Base-by-base conservation (phyloP, 2,797 vertebrate species). In the Bovichtus diacanthus region DNA sequence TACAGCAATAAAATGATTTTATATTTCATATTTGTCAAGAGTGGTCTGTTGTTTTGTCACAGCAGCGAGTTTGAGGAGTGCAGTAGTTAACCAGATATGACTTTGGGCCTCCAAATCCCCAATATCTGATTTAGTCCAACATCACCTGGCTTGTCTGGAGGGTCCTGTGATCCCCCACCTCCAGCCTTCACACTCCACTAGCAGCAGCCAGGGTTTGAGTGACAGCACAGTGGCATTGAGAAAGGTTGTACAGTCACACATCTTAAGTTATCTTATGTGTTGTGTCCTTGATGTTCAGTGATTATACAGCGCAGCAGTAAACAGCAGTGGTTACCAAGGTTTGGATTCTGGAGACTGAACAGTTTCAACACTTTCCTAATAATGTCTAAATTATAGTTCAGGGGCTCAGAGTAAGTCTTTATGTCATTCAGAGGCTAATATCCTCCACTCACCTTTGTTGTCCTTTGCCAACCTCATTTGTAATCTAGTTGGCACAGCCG, bases 391-490 rank as follows among this genome's bases (percentile, higher is more conserved):
- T 80, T 29, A 69, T 39, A 64, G 47, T 61, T 60, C 38, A 31
- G 73, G 43, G 70, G 73, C 56, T 76, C 29, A 6, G 54, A 56
- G 55, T 38, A 19, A 54, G 55, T 58, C 65, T 70, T 78, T 64
- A 76, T 83, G 76, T 38, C 70, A 77, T 85, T 78, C 70, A 29
- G 58, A 70, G 46, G 61, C 47, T 69, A 80, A 84, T 76, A 67
- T 83, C 74, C 43, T 81, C 67, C 51, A 9, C 39, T 91, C 89
- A 91, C 88, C 89, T 91, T 85, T 82, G 60, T 67, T 74, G 81
- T 90, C 88, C 88, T 88, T 82, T 88, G 69, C 83, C 80, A 68
- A 85, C 64, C 81, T 92, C 75, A 90, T 92, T 87, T 87, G 71
- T 88, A 87, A 92, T 93, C 91, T 69, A 66, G 56, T 85, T 79